These are phyloP conservation scores for Argyresthia goedartella DNA, from an alignment of 2,888 invertebrate genomes.

Conservation along the genomic window DNA sequence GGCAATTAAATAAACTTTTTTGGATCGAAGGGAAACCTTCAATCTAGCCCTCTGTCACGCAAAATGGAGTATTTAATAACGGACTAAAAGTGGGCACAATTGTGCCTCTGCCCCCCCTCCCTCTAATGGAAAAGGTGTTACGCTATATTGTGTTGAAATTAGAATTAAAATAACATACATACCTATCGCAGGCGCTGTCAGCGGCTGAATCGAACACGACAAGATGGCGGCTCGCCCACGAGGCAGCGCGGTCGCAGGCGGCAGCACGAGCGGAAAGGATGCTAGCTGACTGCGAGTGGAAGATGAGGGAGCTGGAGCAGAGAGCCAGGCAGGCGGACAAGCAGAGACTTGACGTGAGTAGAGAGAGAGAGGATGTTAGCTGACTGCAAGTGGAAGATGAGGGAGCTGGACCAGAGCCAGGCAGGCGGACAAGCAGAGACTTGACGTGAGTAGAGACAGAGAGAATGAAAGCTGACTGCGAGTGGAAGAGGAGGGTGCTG, in stretches of 20 bases:
- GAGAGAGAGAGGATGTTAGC: slow-evolving; percentile 64
- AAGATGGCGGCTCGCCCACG: slow-evolving; percentile 77
- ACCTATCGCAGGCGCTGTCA: slow-evolving; percentile 73
- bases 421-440: slow-evolving; percentile 72
- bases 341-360: slow-evolving; percentile 63
- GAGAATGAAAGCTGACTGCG: slow-evolving; percentile 80
- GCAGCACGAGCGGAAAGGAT: slow-evolving; percentile 80
- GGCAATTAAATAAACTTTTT: no score
- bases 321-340: slow-evolving; percentile 76
- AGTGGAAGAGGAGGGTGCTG: slow-evolving; percentile 85
- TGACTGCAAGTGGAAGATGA: slow-evolving; percentile 88
- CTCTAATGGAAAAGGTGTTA: no score
- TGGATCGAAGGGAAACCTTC: no score
- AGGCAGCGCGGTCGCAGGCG: slow-evolving; percentile 75
- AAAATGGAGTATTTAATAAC: no score
- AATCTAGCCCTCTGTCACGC: no score
- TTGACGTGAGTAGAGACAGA: slow-evolving; percentile 44
- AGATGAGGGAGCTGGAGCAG: slow-evolving; percentile 81
- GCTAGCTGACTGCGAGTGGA: slow-evolving; percentile 87
- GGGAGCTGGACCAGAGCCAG: slow-evolving; percentile 82
- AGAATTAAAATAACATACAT: no score
- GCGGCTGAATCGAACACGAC: slow-evolving; percentile 67
- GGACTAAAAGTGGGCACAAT: no score
- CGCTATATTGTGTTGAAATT: no score
- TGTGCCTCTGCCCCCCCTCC: no score